These are phyloP conservation scores for Clarias gariepinus DNA, from an alignment of 2,113 vertebrate species.

Conservation along the genomic window DNA sequence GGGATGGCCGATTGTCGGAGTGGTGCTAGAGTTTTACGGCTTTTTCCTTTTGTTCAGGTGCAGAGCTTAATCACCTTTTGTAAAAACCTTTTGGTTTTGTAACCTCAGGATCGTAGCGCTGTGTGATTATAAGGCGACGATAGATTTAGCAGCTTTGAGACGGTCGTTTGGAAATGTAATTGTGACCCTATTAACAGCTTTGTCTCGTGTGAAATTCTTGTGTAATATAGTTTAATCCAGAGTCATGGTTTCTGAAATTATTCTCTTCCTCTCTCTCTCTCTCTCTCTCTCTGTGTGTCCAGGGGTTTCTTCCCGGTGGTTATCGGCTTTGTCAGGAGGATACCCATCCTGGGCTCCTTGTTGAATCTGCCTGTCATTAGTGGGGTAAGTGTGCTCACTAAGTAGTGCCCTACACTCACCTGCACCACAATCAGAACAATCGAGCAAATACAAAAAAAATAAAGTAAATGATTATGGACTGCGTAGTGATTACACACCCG, in stretches of 20 bases:
- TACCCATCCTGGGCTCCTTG: slow-evolving; percentile 92
- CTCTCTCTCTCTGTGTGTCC: neutral
- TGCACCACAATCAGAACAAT: neutral
- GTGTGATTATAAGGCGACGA: neutral
- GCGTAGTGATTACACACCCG: neutral
- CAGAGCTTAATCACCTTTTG: neutral
- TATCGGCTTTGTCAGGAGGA: slow-evolving; percentile 93
- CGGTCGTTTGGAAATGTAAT: neutral
- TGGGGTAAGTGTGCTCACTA: slow-evolving; percentile 78
- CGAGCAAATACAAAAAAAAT: too few species aligned
- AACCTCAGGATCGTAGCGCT: neutral
- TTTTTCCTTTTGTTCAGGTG: slow-evolving; percentile 98
- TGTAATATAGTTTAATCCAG: neutral
- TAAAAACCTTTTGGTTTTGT: neutral
- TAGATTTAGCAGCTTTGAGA: neutral
- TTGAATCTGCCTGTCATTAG: slow-evolving; percentile 97
- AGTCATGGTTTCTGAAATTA: neutral
- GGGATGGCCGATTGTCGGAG: slow-evolving; percentile 94
- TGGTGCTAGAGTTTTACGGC: slow-evolving; percentile 94
- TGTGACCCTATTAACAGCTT: neutral
- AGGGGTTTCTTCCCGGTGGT: slow-evolving; percentile 98
- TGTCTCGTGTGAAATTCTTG: neutral
- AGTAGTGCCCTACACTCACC: neutral
- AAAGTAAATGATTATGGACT: neutral
- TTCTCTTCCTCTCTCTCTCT: neutral